Conservation (phyloP, 2,797 vertebrate species). For the Neosilurus mollespiculum region DNA sequence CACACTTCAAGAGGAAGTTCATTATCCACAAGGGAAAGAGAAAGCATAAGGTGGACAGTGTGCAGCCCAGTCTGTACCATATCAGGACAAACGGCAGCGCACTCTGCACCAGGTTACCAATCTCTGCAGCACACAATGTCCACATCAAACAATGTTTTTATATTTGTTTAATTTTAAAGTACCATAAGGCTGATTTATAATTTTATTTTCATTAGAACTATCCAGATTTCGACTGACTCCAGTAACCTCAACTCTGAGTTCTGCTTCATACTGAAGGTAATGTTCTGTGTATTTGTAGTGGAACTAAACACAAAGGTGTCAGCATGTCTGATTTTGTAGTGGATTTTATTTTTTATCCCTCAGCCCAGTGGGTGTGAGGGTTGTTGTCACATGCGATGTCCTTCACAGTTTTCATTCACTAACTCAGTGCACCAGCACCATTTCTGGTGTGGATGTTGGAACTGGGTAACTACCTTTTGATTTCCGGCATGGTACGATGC, state of each 20-base stretch:
- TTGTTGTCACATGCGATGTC: no score
- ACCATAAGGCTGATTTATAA: neutral
- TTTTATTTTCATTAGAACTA: conserved; percentile 77
- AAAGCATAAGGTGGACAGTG: conserved; percentile 78
- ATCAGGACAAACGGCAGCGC: conserved; percentile 95
- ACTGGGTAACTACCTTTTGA: no score
- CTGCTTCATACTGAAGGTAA: conserved; percentile 96
- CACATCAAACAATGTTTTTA: neutral
- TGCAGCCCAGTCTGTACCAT: conserved; percentile 95
- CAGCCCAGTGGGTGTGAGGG: no score
- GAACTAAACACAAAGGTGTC: neutral
- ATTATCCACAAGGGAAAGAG: conserved; percentile 95
- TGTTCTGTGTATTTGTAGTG: conserved; percentile 8
- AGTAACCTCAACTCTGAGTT: conserved; percentile 94
- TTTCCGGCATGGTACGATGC: no score
- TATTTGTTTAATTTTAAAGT: neutral
- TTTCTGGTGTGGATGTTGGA: no score
- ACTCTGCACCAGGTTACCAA: conserved; percentile 88
- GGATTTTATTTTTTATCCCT: neutral
- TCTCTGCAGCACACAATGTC: neutral
- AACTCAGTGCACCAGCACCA: no score
- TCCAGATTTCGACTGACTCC: conserved; percentile 91
- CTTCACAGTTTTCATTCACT: no score
- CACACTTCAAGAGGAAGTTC: conserved; percentile 97
- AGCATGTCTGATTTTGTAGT: no score